phyloP scores from a whole-genome alignment of 2,113 vertebrate species.

The Ornithorhynchus anatinus region DNA sequence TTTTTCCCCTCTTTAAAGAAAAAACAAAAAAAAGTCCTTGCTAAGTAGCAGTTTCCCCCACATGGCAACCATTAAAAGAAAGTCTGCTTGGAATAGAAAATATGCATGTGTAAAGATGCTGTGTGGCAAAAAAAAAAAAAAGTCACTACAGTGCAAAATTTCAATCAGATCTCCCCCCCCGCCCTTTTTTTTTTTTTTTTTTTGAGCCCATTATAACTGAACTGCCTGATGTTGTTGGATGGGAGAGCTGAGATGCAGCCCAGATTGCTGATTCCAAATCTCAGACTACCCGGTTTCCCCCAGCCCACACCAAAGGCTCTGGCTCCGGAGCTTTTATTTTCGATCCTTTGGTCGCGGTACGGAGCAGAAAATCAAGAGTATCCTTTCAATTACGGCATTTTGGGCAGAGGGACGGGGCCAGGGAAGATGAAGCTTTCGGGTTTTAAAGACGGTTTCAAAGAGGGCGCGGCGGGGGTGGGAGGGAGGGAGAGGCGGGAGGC shows the following conservation, averaged over 20 bases:
- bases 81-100: constrained; percentile 45
- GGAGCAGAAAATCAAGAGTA: constrained; percentile 42
- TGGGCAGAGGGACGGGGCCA: constrained; percentile 43
- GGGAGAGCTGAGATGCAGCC: constrained; percentile 40
- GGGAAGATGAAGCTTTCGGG: constrained; percentile 48
- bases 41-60: constrained; percentile 38
- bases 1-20: background rate
- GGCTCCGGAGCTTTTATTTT: constrained; percentile 15
- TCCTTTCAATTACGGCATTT: constrained; percentile 43
- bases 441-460: constrained; percentile 48
- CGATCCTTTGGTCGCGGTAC: constrained; percentile 6
- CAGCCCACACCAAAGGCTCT: constrained; percentile 47
- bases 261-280: constrained; percentile 29
- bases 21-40: constrained; percentile 2
- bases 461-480: background rate
- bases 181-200: constrained; percentile 68
- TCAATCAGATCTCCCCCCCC: constrained; percentile 53
- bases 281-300: constrained; percentile 42
- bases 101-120: constrained; percentile 31
- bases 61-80: constrained; percentile 41
- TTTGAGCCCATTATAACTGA: constrained; percentile 42
- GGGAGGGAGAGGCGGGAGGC: no score
- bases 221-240: constrained; percentile 44
- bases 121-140: constrained; percentile 61
- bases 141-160: constrained; percentile 54